These are phyloP conservation scores for Drosophila helvetica DNA, from an alignment of 2,888 invertebrate species.

Conservation along the genomic window DNA sequence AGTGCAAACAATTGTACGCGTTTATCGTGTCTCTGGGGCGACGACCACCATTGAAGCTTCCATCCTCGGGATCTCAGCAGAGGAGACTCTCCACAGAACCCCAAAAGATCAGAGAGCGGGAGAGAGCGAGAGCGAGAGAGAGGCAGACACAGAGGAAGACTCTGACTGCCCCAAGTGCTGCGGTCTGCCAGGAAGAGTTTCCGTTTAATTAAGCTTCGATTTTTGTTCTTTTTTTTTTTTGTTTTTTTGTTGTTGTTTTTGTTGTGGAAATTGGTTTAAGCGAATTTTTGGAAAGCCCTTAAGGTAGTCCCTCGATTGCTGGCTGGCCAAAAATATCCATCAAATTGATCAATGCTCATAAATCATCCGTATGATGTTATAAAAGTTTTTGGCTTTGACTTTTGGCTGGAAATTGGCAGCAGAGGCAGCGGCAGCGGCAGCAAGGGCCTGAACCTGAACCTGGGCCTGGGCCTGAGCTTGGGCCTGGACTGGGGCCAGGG, in stretches of 20 bases:
- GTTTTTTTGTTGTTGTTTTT: constrained; percentile 35
- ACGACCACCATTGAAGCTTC: constrained; percentile 79
- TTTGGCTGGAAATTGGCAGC: constrained; percentile 69
- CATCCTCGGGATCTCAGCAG: constrained; percentile 8
- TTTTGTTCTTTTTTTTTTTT: constrained; percentile 10
- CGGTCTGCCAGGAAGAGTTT: constrained; percentile 59
- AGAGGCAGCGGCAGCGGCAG: constrained; percentile 60
- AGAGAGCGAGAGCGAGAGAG: not conserved
- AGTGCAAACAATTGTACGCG: constrained; percentile 84
- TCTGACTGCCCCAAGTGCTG: constrained; percentile 4
- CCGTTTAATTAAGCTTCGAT: constrained; percentile 74
- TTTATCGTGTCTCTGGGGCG: constrained; percentile 82
- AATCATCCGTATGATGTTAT: constrained; percentile 73
- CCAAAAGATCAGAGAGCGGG: constrained; percentile 11
- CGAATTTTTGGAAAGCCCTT: constrained; percentile 75
- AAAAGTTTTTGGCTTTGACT: constrained; percentile 34
- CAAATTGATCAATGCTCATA: constrained; percentile 82
- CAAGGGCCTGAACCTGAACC: constrained; percentile 37
- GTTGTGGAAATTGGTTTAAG: constrained; percentile 73
- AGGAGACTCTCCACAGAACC: constrained; percentile 18
- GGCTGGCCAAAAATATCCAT: constrained; percentile 67
- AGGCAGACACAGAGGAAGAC: constrained; percentile 7
- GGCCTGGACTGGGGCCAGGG: too few relatives aligned
- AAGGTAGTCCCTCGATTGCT: constrained; percentile 57
- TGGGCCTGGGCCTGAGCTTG: constrained; percentile 21